Base-by-base conservation (phyloP, 1,140 invertebrate genomes). In the Diorhabda carinulata region DNA sequence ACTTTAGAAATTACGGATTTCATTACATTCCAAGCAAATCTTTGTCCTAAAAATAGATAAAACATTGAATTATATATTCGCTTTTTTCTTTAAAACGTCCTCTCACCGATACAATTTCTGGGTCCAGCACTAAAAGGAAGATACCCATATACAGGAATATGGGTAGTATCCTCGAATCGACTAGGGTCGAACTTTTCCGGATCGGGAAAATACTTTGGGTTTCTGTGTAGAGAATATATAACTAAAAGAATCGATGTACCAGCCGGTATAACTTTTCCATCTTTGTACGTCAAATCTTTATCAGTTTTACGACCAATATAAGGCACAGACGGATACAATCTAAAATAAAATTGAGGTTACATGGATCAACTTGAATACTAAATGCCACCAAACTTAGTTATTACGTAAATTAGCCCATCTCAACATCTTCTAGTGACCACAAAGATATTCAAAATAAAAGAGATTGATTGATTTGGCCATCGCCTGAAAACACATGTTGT, bases 181-280 rank as follows among this genome's bases (percentile, higher is more conserved):
- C 93, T 90, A 0, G 92, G 92, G 78, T 92, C 85, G 78, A 92
- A 94, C 67, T 82, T 81, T 45, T 89, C 84, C 2, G 93, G 92
- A 69, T 93, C 84, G 42, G 86, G 84, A 77, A 87, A 95, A 41
- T 85, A 76, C 10, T 87, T 81, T 2, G 85, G 81, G 75, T 90
- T 85, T 59, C 89, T 83, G 78, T 94, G 92, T 44, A 93, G 79
- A 70, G 87, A 88, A 63, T 79, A 78, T 0, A 86, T 84, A 0
- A 83, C 77, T 4, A 88, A n/a, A 7, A 58, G 7, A 3, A 71
- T 3, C 47, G 5, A 41, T 25, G 52, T 57, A 41, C 58, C 58
- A 52, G 62, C 43, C 8, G 72, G 72, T 45, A 73, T 59, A 2
- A 71, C n/a, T 57, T 62, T 45, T 8, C 64, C 70, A 59, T 57